A percentile compares a stretch with the other conserved stretches of the same genome.
phyloP scores from a whole-genome alignment of 2,113 vertebrate genomes.

The Blennius ocellaris region DNA sequence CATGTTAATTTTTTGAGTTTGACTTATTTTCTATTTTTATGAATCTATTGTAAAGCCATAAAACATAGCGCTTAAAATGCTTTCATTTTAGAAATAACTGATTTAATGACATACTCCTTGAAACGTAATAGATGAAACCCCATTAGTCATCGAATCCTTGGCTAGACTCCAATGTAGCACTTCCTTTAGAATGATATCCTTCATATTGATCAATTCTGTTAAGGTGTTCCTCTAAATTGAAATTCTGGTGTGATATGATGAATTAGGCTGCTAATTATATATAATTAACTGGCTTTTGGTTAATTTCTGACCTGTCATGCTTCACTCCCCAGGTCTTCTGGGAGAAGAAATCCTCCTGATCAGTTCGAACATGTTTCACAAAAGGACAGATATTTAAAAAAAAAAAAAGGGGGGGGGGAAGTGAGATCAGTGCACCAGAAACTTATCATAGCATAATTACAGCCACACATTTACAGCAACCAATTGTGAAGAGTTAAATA shows the following conservation, averaged over 20 bases:
- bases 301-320: conserved; percentile 23
- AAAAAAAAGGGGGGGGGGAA: too few species aligned
- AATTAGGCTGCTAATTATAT: conserved; percentile 46
- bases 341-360: too few species aligned
- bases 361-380: too few species aligned
- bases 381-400: too few species aligned
- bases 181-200: conserved; percentile 13
- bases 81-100: background rate
- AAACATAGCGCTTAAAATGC: background rate
- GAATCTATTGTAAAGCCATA: too few species aligned
- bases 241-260: conserved; percentile 45
- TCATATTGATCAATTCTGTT: conserved; percentile 31
- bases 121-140: background rate
- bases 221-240: conserved; percentile 39
- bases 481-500: too few species aligned
- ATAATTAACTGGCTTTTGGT: conserved; percentile 50
- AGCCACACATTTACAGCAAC: too few species aligned
- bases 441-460: too few species aligned
- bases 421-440: too few species aligned
- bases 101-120: background rate
- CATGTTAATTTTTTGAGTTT: too few species aligned
- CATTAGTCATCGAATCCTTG: conserved; percentile 19
- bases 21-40: too few species aligned
- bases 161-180: conserved; percentile 27
- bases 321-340: conserved; percentile 17